Evolutionary conservation across 2,888 invertebrate species (phyloP).

Genomic region (Phortica okadai): DNA sequence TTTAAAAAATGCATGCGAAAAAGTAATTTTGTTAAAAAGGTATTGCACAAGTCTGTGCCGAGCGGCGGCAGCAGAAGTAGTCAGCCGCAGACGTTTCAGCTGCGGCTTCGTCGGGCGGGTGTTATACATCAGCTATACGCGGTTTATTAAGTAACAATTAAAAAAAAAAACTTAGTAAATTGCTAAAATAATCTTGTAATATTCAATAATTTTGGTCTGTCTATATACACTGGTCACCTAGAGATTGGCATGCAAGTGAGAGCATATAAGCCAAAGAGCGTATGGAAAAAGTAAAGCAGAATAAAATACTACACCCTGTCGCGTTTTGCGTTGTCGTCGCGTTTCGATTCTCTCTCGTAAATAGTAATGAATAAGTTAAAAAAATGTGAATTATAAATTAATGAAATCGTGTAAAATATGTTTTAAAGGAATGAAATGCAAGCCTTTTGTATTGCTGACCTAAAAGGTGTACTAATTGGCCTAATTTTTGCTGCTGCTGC

Average conservation of each 20-base stretch:
- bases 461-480: constrained; percentile 59
- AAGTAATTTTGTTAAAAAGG: constrained; percentile 20
- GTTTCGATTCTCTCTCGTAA: neutral
- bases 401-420: neutral
- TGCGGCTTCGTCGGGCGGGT: neutral
- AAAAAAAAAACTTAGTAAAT: neutral
- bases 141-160: constrained; percentile 20
- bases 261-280: neutral
- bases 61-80: neutral
- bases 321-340: neutral
- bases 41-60: constrained; percentile 19
- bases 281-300: neutral
- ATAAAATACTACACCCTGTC: constrained; percentile 19
- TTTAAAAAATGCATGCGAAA: constrained; percentile 19
- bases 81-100: neutral
- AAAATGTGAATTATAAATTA: constrained; percentile 1
- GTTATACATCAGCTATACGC: neutral
- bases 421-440: no score
- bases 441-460: neutral
- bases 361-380: neutral
- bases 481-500: constrained; percentile 51
- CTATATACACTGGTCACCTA: neutral
- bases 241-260: constrained; percentile 5
- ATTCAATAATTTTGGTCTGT: neutral
- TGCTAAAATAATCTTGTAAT: neutral